Conservation (phyloP, 1,140 invertebrate genomes). For the Panulirus ornatus region DNA sequence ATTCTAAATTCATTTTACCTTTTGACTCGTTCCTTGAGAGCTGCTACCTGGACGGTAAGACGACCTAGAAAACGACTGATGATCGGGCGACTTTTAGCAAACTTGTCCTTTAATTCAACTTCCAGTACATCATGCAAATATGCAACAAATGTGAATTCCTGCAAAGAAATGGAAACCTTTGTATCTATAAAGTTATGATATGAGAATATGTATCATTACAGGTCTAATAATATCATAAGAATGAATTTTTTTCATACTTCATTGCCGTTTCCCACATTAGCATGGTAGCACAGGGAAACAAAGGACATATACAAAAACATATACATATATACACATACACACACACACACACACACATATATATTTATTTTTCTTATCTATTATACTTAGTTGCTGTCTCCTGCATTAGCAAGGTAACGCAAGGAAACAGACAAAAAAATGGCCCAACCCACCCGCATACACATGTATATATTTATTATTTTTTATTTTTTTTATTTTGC, state of each 20-base stretch:
- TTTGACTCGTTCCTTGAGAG: slow-evolving; percentile 78
- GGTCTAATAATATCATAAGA: no score
- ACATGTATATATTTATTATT: no score
- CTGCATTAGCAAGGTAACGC: no score
- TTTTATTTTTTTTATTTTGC: no score
- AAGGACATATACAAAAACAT: neutral
- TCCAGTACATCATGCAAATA: slow-evolving; percentile 79
- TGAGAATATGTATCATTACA: neutral
- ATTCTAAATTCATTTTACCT: slow-evolving; percentile 62
- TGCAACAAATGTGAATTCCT: slow-evolving; percentile 79
- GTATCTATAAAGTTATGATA: neutral
- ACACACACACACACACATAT: neutral
- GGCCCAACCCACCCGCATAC: no score
- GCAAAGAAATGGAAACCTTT: slow-evolving; percentile 34
- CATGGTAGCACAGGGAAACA: no score
- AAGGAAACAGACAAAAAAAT: no score
- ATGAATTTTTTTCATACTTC: neutral
- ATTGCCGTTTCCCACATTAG: no score
- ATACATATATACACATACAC: neutral
- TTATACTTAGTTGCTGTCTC: no score
- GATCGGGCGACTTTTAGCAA: slow-evolving; percentile 80
- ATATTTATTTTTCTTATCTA: no score
- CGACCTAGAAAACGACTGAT: slow-evolving; percentile 80
- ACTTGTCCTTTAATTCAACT: slow-evolving; percentile 81
- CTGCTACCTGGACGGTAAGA: slow-evolving; percentile 78